phyloP scores from a whole-genome alignment of 2,888 invertebrate species.

The Cantharis flavilabris region DNA sequence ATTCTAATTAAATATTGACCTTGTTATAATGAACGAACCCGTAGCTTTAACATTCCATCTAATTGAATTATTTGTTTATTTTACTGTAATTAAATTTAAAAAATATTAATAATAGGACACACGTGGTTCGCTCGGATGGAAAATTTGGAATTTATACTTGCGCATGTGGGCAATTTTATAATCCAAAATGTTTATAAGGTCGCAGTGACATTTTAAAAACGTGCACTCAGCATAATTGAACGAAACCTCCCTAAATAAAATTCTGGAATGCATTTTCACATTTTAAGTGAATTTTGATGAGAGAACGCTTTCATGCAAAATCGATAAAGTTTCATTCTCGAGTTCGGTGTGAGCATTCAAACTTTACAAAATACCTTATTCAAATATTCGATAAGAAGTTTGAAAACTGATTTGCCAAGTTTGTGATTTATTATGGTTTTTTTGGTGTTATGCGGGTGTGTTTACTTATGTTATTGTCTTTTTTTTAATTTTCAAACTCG shows the following conservation, averaged over 20 bases:
- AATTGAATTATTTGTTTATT: neutral
- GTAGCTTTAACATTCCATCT: conserved; percentile 11
- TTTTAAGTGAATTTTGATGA: conserved; percentile 34
- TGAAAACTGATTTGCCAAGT: conserved; percentile 31
- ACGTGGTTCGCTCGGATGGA: neutral
- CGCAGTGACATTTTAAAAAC: conserved; percentile 10
- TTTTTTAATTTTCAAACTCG: neutral
- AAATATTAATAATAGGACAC: neutral
- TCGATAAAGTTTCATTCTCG: conserved; percentile 29
- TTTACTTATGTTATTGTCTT: conserved; percentile 15
- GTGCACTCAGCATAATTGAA: conserved; percentile 13
- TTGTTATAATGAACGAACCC: conserved; percentile 20
- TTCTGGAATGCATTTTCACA: conserved; percentile 20
- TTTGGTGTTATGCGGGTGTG: conserved; percentile 15
- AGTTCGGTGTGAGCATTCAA: conserved; percentile 26
- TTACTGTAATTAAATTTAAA: neutral
- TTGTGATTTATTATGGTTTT: conserved; percentile 31
- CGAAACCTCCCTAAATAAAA: conserved; percentile 12
- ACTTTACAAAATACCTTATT: conserved; percentile 34
- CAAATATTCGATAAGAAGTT: conserved; percentile 31
- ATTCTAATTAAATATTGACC: conserved; percentile 31
- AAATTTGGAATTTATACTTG: neutral
- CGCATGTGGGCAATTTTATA: neutral
- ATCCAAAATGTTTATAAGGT: neutral
- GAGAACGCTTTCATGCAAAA: conserved; percentile 25